Conservation (phyloP, 1,140 invertebrate species). For the Drosophila oshimai region DNA sequence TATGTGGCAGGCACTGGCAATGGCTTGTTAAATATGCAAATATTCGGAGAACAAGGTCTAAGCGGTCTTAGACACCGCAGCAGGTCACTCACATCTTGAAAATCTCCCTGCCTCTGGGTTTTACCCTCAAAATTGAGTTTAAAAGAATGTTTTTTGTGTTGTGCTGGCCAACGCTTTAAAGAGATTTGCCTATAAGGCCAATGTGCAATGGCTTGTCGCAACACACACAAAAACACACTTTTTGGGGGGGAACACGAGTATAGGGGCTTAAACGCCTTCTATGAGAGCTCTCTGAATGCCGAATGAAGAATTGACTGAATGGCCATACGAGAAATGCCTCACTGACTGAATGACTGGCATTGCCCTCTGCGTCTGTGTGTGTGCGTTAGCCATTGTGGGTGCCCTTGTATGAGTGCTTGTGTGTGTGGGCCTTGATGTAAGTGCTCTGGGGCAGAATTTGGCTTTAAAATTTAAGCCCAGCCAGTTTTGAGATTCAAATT, state of each 20-base stretch:
- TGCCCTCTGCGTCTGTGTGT: constrained; percentile 31
- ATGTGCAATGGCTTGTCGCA: constrained; percentile 52
- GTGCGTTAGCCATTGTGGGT: constrained; percentile 46
- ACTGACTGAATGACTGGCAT: constrained; percentile 39
- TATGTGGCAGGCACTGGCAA: constrained; percentile 65
- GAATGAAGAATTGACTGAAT: constrained; percentile 58
- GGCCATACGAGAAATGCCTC: constrained; percentile 37
- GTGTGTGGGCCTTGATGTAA: constrained; percentile 12
- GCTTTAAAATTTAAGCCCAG: constrained; percentile 46
- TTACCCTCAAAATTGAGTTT: neutral
- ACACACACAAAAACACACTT: constrained; percentile 17
- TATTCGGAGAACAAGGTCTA: constrained; percentile 42
- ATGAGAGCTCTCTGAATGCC: constrained; percentile 43
- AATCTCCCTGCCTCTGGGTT: constrained; percentile 3
- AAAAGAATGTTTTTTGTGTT: neutral
- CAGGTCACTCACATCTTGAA: constrained; percentile 31
- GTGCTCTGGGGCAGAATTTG: constrained; percentile 5
- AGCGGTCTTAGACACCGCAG: constrained; percentile 15
- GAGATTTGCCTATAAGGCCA: constrained; percentile 40
- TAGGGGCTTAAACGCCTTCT: constrained; percentile 13
- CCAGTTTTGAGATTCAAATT: neutral
- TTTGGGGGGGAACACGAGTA: neutral
- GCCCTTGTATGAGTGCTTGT: neutral
- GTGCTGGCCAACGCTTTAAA: constrained; percentile 12
- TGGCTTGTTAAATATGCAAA: constrained; percentile 78